A percentile compares a stretch with the other conserved stretches of the same genome.
These are phyloP conservation scores for Slavum lentiscoides DNA, from an alignment of 2,888 invertebrate species.

Conservation along the genomic window DNA sequence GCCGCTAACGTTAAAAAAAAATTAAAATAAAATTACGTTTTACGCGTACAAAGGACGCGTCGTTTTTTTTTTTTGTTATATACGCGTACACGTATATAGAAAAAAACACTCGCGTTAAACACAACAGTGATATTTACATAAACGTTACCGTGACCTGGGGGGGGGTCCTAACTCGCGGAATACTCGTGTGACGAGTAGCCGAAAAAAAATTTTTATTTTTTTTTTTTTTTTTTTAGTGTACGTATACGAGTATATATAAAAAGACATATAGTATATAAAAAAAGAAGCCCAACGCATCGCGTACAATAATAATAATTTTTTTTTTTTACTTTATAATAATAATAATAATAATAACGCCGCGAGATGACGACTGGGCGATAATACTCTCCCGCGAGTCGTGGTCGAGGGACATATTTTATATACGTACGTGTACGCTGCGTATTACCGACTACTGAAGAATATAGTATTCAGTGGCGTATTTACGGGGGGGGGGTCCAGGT, in stretches of 20 bases:
- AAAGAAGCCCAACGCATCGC: too few relatives aligned
- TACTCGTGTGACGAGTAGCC: neutral
- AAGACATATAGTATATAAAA: neutral
- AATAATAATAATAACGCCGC: neutral
- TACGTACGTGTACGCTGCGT: neutral
- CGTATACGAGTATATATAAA: too few relatives aligned
- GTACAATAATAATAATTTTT: neutral
- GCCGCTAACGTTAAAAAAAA: neutral
- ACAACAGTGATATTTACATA: constrained; percentile 25
- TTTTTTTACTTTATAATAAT: neutral
- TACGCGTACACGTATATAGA: constrained; percentile 4
- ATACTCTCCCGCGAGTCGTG: neutral
- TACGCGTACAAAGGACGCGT: neutral
- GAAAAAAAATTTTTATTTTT: constrained; percentile 9
- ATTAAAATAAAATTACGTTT: constrained; percentile 18
- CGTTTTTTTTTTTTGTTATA: neutral
- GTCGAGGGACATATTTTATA: neutral
- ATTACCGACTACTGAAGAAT: neutral
- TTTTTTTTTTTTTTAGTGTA: neutral
- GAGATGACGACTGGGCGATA: constrained; percentile 6
- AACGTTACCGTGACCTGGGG: neutral
- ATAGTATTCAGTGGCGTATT: too few relatives aligned
- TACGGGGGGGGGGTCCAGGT: too few relatives aligned
- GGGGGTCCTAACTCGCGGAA: neutral
- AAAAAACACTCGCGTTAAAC: constrained; percentile 27